Evolutionary conservation across 37 sponge, comb jelly and placozoan genomes (phyloP), one percentile per base, ranked within the genome.

Genomic region (Tethya wilhelma): DNA sequence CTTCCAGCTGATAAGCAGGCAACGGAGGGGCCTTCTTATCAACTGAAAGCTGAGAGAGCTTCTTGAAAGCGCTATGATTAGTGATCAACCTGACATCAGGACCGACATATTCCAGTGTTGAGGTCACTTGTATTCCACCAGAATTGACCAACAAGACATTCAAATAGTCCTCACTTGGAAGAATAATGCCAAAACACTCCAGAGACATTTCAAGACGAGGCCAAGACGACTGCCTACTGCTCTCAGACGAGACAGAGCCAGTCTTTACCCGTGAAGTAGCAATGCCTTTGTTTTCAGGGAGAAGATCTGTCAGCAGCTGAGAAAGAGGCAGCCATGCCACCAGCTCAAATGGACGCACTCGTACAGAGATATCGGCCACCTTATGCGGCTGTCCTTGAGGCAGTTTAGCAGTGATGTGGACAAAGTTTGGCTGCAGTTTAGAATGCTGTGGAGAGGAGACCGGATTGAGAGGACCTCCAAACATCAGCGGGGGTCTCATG

Each of bases 1-100:
- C 34, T 32, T 87, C 84, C 40, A 80, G 37, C 86, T 88, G 89
- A 66, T 93, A 93, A 20, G 72, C 89, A 39, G 93, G 89, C 57
- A 92, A 49, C 4, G 79, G 79, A 29, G 87, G 87, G 38, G 56
- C 55, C 64, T 72, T 82, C 56, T 53, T 81, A 26, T 91, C 91
- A 1, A 36, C 30, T 9, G 82, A 81, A 14, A 70, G 63, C 1
- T 53, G 58, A 25, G 75, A 58, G 26, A 85, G 77, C 34, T 60
- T 80, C 38, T 55, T 58, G 43, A 64, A 80, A 32, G 78, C 72
- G 28, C 80, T 74, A 0, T 38, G 56, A 37, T 79, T 76, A 49
- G 87, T 37, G 14, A 85, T 58, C n/a, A 64, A 66, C 63, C 89
- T 74, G 8, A 68, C 57, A 26, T 74, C 74, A 0, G 83, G 45